phyloP scores from a whole-genome alignment of 1,140 invertebrate species.

The Zeugodacus cucurbitae region DNA sequence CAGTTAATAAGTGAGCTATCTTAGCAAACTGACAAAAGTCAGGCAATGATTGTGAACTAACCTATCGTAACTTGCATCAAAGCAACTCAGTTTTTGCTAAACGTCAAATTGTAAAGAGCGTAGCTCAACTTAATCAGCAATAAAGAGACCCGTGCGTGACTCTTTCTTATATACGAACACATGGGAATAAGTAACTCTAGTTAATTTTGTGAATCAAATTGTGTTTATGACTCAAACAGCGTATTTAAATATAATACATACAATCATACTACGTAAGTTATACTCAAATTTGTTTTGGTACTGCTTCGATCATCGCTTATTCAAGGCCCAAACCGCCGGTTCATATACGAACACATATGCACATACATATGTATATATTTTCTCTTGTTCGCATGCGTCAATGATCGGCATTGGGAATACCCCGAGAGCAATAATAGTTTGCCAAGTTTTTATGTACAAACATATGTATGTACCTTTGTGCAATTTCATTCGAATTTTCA shows the following conservation, averaged over 20 bases:
- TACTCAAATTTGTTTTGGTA: background rate
- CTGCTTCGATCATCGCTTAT: background rate
- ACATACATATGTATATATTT: background rate
- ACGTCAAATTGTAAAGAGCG: too few species aligned
- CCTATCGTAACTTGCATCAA: too few species aligned
- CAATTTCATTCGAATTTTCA: too few species aligned
- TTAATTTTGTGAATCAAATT: too few species aligned
- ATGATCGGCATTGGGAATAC: background rate
- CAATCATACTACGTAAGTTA: background rate
- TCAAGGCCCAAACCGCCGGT: background rate
- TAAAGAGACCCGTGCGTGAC: too few species aligned
- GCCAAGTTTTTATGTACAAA: background rate
- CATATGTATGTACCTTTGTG: background rate
- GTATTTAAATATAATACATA: background rate
- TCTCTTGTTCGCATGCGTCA: background rate
- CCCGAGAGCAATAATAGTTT: background rate
- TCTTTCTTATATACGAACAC: too few species aligned
- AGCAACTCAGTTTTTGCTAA: too few species aligned
- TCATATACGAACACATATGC: background rate
- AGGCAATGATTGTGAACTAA: too few species aligned
- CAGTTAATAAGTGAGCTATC: too few species aligned
- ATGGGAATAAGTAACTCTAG: too few species aligned
- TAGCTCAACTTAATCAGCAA: too few species aligned
- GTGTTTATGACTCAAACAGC: background rate
- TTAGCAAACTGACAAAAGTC: too few species aligned